Conservation (phyloP, 2,113 vertebrate species). For the Lutjanus erythropterus region DNA sequence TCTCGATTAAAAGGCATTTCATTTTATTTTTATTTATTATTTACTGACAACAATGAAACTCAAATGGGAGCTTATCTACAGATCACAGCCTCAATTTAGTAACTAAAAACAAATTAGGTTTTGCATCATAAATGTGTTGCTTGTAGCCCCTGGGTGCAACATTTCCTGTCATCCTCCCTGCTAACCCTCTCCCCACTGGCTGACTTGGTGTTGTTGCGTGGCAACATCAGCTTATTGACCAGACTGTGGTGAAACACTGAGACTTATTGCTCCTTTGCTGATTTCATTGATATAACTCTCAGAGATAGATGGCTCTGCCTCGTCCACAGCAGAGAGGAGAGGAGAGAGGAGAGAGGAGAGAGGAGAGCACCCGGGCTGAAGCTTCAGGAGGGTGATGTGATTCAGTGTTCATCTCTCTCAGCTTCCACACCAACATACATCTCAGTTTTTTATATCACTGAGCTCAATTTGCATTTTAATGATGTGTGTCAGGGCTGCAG, state of each 20-base stretch:
- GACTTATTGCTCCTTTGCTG: slow-evolving; percentile 45
- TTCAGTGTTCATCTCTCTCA: slow-evolving; percentile 63
- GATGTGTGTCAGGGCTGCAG: slow-evolving; percentile 73
- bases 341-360: slow-evolving; percentile 5
- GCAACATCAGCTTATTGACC: slow-evolving; percentile 49
- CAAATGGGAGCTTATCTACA: neutral
- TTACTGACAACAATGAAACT: neutral
- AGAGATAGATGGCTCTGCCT: slow-evolving; percentile 30
- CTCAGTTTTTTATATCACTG: slow-evolving; percentile 71
- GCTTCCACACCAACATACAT: slow-evolving; percentile 64
- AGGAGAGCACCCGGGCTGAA: neutral
- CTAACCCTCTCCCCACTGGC: neutral
- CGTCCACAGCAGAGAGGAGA: slow-evolving; percentile 4
- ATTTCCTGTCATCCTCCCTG: slow-evolving; percentile 36
- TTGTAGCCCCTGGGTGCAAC: slow-evolving; percentile 15
- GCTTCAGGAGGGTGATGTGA: slow-evolving; percentile 41
- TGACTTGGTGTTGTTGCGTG: slow-evolving; percentile 34
- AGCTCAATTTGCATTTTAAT: slow-evolving; percentile 84
- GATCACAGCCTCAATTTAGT: neutral
- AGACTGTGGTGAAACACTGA: slow-evolving; percentile 26
- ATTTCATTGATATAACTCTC: slow-evolving; percentile 51
- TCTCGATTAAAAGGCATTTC: neutral
- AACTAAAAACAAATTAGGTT: slow-evolving; percentile 5
- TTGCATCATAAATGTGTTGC: slow-evolving; percentile 9
- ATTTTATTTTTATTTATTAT: neutral